Base-by-base conservation (phyloP, 1,140 invertebrate species). In the Planococcus citri region DNA sequence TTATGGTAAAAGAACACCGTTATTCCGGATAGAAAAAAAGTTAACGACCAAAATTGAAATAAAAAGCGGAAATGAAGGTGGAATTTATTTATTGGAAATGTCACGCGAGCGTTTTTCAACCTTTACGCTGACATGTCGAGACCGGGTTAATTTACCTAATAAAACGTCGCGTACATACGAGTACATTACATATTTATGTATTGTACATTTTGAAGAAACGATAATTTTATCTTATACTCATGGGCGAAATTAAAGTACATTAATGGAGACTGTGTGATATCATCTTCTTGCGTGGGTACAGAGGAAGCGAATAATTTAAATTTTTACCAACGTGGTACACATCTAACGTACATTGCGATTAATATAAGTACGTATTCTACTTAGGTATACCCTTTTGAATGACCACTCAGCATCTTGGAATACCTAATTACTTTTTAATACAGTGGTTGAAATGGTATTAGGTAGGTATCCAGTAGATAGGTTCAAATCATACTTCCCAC, bases 31-130 rank as follows among this genome's bases (percentile, higher is more conserved):
- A n/a, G n/a, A n/a, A n/a, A n/a, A n/a, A 64, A 64, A 64, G 3
- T 64, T 64, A 24, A 27, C 60, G 60, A 9, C 60, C 20, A 25
- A 64, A 24, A 64, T 64, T 64, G 17, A 64, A 64, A 64, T 25
- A 25, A 64, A 64, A 64, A 64, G 25, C 60, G 60, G 60, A 64
- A 64, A 64, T 21, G 60, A 64, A 64, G 60, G 60, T 64, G 60
- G 60, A 64, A 64, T 64, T 64, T 60, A 60, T 20, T 60, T 64
- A 25, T 64, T 64, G 25, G 60, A 25, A 64, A 25, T 64, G 60
- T 27, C 25, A 27, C 60, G 60, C 60, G 21, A 64, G 20, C 22
- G 60, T 25, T 64, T 64, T 25, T 64, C 60, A 64, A 25, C 25
- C 22, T 25, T 20, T 6, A 12, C 25, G 60, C 4, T 64, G 60